Evolutionary conservation across 1,140 invertebrate genomes (phyloP).

Genomic region (Atta texana): DNA sequence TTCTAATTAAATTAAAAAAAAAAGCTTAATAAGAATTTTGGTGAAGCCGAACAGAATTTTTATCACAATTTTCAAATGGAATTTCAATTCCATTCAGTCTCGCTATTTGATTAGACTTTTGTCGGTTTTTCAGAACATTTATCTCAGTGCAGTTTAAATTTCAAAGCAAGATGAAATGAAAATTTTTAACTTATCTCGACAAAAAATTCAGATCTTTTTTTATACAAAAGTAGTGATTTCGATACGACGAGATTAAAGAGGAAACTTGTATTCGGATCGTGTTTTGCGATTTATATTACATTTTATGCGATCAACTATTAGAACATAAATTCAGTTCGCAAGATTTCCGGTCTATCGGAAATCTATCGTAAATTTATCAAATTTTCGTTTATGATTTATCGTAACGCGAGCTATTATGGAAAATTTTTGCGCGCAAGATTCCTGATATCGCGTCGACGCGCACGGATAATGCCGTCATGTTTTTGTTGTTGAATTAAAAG

Average conservation of each 20-base stretch:
- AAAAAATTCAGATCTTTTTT: background rate
- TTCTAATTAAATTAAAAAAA: too few relatives aligned
- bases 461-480: conserved; percentile 35
- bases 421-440: conserved; percentile 29
- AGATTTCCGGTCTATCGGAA: conserved; percentile 10
- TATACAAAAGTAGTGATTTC: background rate
- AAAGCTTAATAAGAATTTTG: too few relatives aligned
- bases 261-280: background rate
- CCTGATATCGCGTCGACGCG: conserved; percentile 19
- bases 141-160: background rate
- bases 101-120: too few relatives aligned
- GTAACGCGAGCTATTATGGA: conserved; percentile 9
- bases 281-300: conserved; percentile 1
- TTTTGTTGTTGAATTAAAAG: conserved; percentile 60
- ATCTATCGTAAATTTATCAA: too few relatives aligned
- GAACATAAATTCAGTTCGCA: background rate
- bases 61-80: too few relatives aligned
- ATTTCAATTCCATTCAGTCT: too few relatives aligned
- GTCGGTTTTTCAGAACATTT: too few relatives aligned
- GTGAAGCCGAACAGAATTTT: too few relatives aligned
- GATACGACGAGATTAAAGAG: background rate
- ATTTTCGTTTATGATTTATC: conserved; percentile 16
- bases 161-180: background rate
- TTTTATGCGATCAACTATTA: background rate
- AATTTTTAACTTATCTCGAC: background rate